Conservation (phyloP, 2,888 invertebrate genomes). For the Lampropteryx suffumata region DNA sequence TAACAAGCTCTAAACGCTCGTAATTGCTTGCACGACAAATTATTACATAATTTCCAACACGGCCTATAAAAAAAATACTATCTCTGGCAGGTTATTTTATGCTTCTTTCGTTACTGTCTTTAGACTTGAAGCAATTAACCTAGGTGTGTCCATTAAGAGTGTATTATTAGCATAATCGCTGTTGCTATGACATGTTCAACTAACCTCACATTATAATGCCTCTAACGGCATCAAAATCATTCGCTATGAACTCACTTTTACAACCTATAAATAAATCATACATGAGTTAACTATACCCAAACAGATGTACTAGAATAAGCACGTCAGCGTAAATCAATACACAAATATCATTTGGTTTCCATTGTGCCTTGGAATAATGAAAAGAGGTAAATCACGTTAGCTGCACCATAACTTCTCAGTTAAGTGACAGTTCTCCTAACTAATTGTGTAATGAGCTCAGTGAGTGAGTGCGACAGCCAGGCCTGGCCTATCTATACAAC, state of each 20-base stretch:
- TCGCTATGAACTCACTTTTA: conserved; percentile 11
- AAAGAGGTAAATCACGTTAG: conserved; percentile 27
- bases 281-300: conserved; percentile 8
- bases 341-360: conserved; percentile 25
- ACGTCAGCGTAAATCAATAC: conserved; percentile 18
- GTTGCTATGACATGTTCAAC: conserved; percentile 10
- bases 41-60: conserved; percentile 34
- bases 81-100: conserved; percentile 25
- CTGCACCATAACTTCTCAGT: conserved; percentile 41
- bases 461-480: conserved; percentile 49
- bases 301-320: conserved; percentile 3
- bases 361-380: conserved; percentile 33
- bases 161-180: neutral
- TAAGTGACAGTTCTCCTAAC: conserved; percentile 47
- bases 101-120: conserved; percentile 7
- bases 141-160: conserved; percentile 3
- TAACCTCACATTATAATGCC: conserved; percentile 1
- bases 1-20: conserved; percentile 3
- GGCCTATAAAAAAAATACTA: conserved; percentile 32
- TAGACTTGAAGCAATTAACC: neutral
- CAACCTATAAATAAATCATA: conserved; percentile 14
- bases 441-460: conserved; percentile 56
- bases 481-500: conserved; percentile 15
- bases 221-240: conserved; percentile 11
- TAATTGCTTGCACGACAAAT: conserved; percentile 25